Evolutionary conservation across 2,113 vertebrate genomes (phyloP), one percentile per base, ranked within the genome.

Genomic region (Melanotaenia duboulayi): DNA sequence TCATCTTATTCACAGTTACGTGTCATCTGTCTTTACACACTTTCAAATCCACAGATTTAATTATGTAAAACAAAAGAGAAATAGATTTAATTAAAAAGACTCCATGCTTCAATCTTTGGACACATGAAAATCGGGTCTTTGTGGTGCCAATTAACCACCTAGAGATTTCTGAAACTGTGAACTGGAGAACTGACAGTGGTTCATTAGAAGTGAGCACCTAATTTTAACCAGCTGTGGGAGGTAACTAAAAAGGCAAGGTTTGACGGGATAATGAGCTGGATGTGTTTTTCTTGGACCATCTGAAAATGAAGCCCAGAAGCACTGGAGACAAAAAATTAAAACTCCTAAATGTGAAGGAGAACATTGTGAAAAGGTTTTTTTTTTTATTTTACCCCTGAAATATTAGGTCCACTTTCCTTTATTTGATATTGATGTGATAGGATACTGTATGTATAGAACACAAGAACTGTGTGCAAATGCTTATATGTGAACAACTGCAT

Each of bases 201-300:
- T 86, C 52, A 74, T 87, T 86, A 78, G 49, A 50, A 74, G 61
- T 6, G 7, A 25, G 50, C 63, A 69, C n/a, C 49, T n/a, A 7
- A 54, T 62, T 46, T 52, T 49, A 56, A 80, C 8, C 65, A 35
- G 28, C 23, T 22, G 57, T 19, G 51, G 58, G 49, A 65, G 58
- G 51, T 32, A 50, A 64, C 37, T 61, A 51, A 20, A 63, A 76
- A 67, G 4, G 4, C 54, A 62, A 57, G 24, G 42, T 44, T 60
- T 79, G 66, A 57, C 28, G 11, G 52, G 42, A 67, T 88, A 84
- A 88, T 74, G 71, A 83, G 81, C 22, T 16, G 54, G 54, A 22
- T 28, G 23, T 48, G 17, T 48, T 6, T 19, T 19, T 48, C 4
- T 48, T 48, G 44, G 17, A 48, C 14, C 42, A 46, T 46, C 44